Conservation (phyloP, 1,140 invertebrate genomes). For the Lepidurus couesii region DNA sequence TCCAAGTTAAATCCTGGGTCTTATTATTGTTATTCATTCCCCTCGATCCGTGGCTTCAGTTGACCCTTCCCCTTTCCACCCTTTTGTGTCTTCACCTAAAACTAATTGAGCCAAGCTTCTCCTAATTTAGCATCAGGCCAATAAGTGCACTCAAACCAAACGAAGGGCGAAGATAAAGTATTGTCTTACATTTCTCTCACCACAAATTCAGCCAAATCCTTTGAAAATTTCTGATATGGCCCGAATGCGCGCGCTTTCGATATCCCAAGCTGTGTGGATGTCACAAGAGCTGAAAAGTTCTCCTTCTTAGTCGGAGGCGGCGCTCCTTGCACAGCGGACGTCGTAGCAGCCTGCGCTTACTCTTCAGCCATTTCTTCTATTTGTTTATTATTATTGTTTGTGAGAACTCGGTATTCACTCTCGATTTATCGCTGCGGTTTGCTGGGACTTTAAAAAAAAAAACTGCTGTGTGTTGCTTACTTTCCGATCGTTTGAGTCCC, state of each 20-base stretch:
- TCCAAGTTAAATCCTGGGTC: neutral
- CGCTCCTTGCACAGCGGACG: constrained; percentile 1
- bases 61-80: neutral
- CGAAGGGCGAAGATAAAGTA: neutral
- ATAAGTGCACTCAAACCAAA: neutral
- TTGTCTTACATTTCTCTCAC: constrained; percentile 4
- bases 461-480: neutral
- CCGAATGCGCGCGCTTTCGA: neutral
- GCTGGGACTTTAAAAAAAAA: neutral
- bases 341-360: neutral
- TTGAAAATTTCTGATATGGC: neutral
- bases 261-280: neutral
- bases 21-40: neutral
- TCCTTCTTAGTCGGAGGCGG: constrained; percentile 4
- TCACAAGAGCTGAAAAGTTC: neutral
- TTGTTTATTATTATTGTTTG: constrained; percentile 10
- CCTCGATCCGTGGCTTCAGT: neutral
- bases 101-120: neutral
- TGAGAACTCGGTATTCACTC: neutral
- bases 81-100: neutral
- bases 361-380: neutral
- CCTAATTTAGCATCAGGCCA: neutral
- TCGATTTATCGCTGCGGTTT: neutral
- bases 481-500: no score
- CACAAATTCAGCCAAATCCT: neutral